Evolutionary conservation across 2,888 invertebrate species (phyloP).

Genomic region (Chrysomela aeneicollis): DNA sequence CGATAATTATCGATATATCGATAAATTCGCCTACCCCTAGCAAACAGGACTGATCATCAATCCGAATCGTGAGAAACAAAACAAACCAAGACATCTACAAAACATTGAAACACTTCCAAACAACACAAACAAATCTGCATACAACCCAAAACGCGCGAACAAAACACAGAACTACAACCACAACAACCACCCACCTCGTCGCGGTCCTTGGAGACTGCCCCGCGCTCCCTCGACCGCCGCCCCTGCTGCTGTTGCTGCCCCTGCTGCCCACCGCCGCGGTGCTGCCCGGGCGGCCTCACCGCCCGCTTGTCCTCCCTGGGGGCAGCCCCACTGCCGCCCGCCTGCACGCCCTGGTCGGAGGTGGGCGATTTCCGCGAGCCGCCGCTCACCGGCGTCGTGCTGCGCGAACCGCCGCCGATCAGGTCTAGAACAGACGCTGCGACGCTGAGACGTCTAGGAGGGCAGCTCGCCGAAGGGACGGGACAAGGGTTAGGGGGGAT

Average conservation of each 20-base stretch:
- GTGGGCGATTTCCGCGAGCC: conserved; percentile 83
- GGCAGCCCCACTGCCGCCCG: conserved; percentile 60
- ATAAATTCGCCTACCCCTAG: no score
- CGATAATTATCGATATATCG: no score
- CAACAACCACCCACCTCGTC: background rate
- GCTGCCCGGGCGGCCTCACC: conserved; percentile 54
- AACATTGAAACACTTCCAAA: no score
- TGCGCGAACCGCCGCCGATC: conserved; percentile 74
- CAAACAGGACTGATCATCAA: no score
- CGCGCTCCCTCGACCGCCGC: conserved; percentile 52
- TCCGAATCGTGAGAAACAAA: no score
- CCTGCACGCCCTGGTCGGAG: conserved; percentile 85
- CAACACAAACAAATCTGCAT: no score
- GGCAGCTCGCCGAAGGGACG: no score
- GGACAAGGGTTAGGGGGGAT: no score
- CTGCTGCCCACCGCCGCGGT: conserved; percentile 6
- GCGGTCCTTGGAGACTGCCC: conserved; percentile 48
- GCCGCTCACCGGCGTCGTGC: conserved; percentile 80
- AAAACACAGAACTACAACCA: no score
- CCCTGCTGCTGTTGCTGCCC: conserved; percentile 56
- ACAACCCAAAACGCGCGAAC: no score
- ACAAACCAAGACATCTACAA: no score
- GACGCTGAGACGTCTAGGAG: conserved; percentile 38
- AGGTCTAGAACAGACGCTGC: conserved; percentile 71
- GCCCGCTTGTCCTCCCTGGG: conserved; percentile 57